These are phyloP conservation scores for Drosophila lutescens DNA, from an alignment of 2,888 invertebrate genomes.

Conservation along the genomic window DNA sequence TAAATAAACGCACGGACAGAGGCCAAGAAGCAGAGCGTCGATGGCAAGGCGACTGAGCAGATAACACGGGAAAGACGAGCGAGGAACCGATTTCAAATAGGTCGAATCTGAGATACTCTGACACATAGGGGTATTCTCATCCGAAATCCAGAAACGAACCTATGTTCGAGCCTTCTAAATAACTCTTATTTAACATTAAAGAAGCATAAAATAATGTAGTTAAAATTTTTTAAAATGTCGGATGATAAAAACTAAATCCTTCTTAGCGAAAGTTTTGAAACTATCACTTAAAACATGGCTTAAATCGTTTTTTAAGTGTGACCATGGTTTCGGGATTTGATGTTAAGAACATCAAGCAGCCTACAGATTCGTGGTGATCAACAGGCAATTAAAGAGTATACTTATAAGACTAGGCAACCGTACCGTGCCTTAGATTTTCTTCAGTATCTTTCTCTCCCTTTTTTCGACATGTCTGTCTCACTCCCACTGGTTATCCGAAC, in stretches of 20 bases:
- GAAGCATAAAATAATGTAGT: too few relatives aligned
- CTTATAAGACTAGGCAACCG: constrained; percentile 42
- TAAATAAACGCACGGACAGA: constrained; percentile 48
- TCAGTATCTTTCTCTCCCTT: constrained; percentile 8
- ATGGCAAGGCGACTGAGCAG: constrained; percentile 43
- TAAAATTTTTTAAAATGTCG: too few relatives aligned
- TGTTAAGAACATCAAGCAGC: neutral
- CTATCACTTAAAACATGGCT: neutral
- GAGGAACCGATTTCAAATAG: neutral
- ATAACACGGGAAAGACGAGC: constrained; percentile 36
- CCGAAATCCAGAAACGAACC: neutral
- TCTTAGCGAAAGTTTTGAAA: too few relatives aligned
- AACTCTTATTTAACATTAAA: too few relatives aligned
- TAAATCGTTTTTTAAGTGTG: too few relatives aligned
- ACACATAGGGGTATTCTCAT: neutral
- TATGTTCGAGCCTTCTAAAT: too few relatives aligned
- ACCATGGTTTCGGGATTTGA: neutral
- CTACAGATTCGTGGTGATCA: neutral
- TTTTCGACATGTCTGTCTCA: constrained; percentile 1
- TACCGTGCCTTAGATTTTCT: constrained; percentile 57
- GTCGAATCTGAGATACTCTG: constrained; percentile 32
- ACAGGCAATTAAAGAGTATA: constrained; percentile 16
- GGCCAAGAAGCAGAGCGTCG: constrained; percentile 36
- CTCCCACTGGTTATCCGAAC: constrained; percentile 14
- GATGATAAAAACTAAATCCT: too few relatives aligned